A percentile compares a stretch with the other conserved stretches of the same genome.
Conservation (phyloP, 2,113 vertebrate genomes). For the Protobothrops flavoviridis region DNA sequence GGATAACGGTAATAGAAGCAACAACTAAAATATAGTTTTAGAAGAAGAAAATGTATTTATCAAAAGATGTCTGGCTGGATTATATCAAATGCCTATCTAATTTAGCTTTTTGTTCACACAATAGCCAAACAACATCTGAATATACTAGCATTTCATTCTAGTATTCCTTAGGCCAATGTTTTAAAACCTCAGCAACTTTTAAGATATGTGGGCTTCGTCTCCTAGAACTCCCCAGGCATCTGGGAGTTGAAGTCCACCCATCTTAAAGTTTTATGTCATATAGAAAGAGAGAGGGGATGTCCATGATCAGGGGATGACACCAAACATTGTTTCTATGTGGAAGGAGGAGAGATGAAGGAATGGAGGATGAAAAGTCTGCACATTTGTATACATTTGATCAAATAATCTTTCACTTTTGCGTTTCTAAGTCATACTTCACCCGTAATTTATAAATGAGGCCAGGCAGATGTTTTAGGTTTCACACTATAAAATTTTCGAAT, state of each 20-base stretch:
- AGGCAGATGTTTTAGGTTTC: not conserved
- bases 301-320: not conserved
- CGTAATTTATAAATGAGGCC: not conserved
- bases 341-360: not conserved
- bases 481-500: not conserved
- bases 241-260: not conserved
- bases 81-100: not conserved
- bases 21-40: conserved; percentile 21
- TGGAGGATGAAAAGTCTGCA: too few relatives aligned
- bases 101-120: not conserved
- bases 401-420: not conserved
- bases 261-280: not conserved
- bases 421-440: not conserved
- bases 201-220: not conserved
- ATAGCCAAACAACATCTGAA: not conserved
- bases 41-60: not conserved
- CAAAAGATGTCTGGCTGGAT: not conserved
- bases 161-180: not conserved
- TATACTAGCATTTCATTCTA: not conserved
- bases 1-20: not conserved
- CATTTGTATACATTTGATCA: not conserved
- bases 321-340: not conserved
- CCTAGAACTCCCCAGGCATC: not conserved
- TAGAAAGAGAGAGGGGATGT: not conserved
- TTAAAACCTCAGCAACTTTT: not conserved